These are phyloP conservation scores for Sciaenops ocellatus DNA, from an alignment of 2,797 vertebrate species.

Conservation along the genomic window DNA sequence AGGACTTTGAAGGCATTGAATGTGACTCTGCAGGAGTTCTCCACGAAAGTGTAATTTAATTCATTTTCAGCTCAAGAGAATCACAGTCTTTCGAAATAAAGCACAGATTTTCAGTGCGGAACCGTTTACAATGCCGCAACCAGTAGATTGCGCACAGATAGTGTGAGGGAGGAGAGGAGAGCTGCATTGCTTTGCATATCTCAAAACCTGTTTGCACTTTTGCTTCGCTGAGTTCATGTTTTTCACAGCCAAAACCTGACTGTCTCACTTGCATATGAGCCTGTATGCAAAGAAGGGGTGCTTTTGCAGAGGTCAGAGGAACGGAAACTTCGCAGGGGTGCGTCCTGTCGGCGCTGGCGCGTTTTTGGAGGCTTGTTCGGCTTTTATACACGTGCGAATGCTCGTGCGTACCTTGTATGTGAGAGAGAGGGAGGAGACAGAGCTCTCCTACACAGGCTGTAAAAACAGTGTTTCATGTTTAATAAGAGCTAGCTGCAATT, in stretches of 20 bases:
- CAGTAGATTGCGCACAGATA: slow-evolving; percentile 59
- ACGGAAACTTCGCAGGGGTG: slow-evolving; percentile 49
- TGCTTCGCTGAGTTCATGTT: slow-evolving; percentile 26
- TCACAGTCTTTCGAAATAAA: not conserved
- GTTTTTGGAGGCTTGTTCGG: slow-evolving; percentile 37
- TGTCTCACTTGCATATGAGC: not conserved
- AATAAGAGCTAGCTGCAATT: not conserved
- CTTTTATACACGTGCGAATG: slow-evolving; percentile 28
- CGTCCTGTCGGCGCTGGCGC: slow-evolving; percentile 11
- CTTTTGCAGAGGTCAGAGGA: slow-evolving; percentile 15
- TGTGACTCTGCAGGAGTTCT: not conserved
- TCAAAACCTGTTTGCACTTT: slow-evolving; percentile 59
- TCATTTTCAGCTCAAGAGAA: not conserved
- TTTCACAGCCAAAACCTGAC: not conserved
- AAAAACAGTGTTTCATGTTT: not conserved
- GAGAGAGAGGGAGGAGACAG: not conserved
- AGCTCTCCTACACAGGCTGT: not conserved
- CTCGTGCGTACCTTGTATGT: slow-evolving; percentile 18
- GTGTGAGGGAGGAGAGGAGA: slow-evolving; percentile 43
- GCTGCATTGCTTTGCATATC: slow-evolving; percentile 85
- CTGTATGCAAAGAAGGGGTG: not conserved
- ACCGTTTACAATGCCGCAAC: slow-evolving; percentile 69
- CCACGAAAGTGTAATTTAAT: not conserved
- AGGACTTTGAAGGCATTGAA: not conserved
- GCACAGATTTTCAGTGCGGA: not conserved